Conservation (phyloP, 2,888 invertebrate genomes). For the Frankliniella fusca region DNA sequence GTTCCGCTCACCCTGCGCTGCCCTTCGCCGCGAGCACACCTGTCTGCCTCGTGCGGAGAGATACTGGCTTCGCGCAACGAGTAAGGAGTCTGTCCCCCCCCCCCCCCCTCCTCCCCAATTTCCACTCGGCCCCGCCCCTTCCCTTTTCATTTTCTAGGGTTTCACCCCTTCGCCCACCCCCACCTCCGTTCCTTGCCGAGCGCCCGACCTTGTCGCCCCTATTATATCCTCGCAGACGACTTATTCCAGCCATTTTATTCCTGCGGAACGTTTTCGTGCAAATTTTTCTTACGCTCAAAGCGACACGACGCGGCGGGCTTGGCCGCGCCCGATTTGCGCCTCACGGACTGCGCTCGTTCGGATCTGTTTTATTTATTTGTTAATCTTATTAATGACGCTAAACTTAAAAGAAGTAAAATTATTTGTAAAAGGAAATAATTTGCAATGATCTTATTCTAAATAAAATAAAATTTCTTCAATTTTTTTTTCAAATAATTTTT, state of each 20-base stretch:
- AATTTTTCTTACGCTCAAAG: background rate
- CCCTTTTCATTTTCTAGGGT: constrained; percentile 1
- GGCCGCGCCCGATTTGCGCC: too few relatives aligned
- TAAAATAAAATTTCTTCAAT: too few relatives aligned
- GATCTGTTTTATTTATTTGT: too few relatives aligned
- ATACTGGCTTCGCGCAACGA: background rate
- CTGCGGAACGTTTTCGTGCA: constrained; percentile 10
- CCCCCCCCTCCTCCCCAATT: background rate
- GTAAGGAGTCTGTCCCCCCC: background rate
- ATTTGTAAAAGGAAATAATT: too few relatives aligned
- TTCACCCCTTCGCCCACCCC: background rate
- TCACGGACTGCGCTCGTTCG: too few relatives aligned
- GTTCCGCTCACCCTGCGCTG: background rate
- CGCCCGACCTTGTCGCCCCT: background rate
- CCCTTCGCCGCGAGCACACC: background rate
- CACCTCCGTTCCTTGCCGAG: background rate
- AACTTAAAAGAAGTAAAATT: too few relatives aligned
- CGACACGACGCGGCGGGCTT: too few relatives aligned
- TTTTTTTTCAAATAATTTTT: too few relatives aligned
- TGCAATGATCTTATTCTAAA: too few relatives aligned
- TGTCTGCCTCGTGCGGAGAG: background rate
- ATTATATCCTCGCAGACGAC: constrained; percentile 26
- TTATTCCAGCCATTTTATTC: constrained; percentile 20
- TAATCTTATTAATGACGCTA: too few relatives aligned
- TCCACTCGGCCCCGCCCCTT: background rate